These are phyloP conservation scores for Orientallactaga bullata DNA, from an alignment of 2,113 vertebrate genomes.

Conservation along the genomic window DNA sequence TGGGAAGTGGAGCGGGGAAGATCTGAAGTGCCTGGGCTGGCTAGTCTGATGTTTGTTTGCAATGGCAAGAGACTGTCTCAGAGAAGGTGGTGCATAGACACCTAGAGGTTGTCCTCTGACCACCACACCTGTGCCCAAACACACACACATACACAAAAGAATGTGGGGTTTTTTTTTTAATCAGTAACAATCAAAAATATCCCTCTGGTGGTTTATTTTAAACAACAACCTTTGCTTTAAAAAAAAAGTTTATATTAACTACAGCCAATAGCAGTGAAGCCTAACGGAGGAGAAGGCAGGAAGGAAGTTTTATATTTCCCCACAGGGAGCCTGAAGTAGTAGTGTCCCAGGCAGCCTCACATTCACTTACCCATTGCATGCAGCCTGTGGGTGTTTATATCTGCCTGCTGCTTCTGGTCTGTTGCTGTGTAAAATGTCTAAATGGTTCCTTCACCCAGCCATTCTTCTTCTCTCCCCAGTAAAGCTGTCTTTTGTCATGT, in stretches of 20 bases:
- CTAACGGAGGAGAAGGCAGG: neutral
- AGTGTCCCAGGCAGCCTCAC: neutral
- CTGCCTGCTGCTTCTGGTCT: neutral
- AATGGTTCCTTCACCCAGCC: neutral
- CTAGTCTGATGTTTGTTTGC: too few relatives aligned
- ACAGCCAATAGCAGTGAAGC: neutral
- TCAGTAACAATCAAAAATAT: too few relatives aligned
- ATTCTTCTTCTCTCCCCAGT: neutral
- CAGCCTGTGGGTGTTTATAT: neutral
- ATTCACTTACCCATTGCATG: neutral
- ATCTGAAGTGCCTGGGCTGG: too few relatives aligned
- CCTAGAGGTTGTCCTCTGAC: too few relatives aligned
- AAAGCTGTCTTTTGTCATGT: neutral
- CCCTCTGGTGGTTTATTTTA: conserved; percentile 43
- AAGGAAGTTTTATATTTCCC: neutral
- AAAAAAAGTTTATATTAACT: conserved; percentile 6
- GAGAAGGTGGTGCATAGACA: too few relatives aligned
- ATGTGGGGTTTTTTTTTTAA: too few relatives aligned
- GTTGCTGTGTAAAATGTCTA: neutral
- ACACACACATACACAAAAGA: too few relatives aligned
- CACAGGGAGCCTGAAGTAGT: neutral
- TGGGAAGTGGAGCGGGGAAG: too few relatives aligned
- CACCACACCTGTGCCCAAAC: too few relatives aligned
- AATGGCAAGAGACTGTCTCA: too few relatives aligned
- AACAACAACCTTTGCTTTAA: conserved; percentile 1